Evolutionary conservation across 2,113 vertebrate species (phyloP).

Genomic region (Thomomys bottae): DNA sequence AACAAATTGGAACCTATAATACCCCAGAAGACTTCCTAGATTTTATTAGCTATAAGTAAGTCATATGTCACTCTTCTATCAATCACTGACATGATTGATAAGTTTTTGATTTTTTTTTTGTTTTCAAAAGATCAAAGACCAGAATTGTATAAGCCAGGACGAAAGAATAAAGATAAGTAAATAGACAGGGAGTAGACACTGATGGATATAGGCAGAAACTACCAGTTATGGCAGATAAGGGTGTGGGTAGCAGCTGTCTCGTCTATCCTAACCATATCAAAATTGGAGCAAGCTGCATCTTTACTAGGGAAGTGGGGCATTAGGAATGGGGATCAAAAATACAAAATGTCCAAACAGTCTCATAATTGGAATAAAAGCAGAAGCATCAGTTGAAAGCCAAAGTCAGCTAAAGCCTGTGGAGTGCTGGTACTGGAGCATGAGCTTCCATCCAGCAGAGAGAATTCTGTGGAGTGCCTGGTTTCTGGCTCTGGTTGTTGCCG

Average conservation of each 20-base stretch:
- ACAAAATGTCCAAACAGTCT: background rate
- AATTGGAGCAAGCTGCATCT: background rate
- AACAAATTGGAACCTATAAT: background rate
- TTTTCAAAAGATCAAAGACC: background rate
- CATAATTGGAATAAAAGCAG: background rate
- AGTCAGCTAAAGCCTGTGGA: background rate
- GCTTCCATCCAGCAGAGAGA: background rate
- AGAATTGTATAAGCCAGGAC: background rate
- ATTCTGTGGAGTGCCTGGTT: background rate
- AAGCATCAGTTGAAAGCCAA: slow-evolving; percentile 7
- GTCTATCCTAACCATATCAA: background rate
- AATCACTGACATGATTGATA: background rate
- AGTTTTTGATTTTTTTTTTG: background rate
- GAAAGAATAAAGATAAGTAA: background rate
- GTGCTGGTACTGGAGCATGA: background rate
- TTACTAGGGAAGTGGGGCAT: background rate
- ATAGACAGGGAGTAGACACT: background rate
- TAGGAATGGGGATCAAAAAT: slow-evolving; percentile 16
- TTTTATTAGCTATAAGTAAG: background rate
- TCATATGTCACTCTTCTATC: background rate
- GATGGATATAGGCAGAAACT: background rate
- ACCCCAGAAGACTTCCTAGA: background rate
- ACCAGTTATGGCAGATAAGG: background rate
- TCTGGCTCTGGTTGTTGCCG: background rate
- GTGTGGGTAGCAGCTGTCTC: background rate